Base-by-base conservation (phyloP, 2,113 vertebrate species). In the Cottus gobio region DNA sequence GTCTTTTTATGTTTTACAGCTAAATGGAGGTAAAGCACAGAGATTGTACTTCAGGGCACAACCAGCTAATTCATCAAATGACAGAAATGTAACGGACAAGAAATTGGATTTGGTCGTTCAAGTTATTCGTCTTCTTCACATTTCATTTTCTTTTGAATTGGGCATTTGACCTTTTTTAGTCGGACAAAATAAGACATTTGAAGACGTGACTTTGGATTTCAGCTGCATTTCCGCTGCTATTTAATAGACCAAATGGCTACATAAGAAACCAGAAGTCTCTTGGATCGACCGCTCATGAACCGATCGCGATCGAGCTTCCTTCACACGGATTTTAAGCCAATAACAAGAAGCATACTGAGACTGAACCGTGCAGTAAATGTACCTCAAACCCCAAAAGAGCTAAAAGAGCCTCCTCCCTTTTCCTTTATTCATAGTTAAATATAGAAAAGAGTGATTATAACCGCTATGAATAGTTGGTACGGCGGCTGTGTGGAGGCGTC, bases 1-100 rank as follows among this genome's bases (percentile, higher is more conserved):
- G 15, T 61, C 50, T 67, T 24, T 39, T 22, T 30, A 3, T 79
- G 26, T 44, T 80, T 71, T 58, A n/a, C 18, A 80, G 20, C n/a
- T 54, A 13, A 71, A 50, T 70, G 16, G 36, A 6, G 37, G 3
- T 9, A 7, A 57, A 6, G 18, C 36, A 12, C 31, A 42, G 26
- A 42, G 36, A 58, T 24, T 56, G 6, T n/a, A 30, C 46, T 69
- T 69, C 12, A 61, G 3, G 4, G 5, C 15, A 44, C 12, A 26
- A 10, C 42, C 7, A 10, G 10, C 18, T 20, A n/a, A 31, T 16
- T 10, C 4, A 15, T 42, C 2, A 2, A 37, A 15, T n/a, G 18
- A 24, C n/a, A 12, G 18, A 11, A 50, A 30, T 3, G 7, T 1
- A 0, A 36, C 7, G 24, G 48, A 10, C n/a, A 26, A 16, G 12